Conservation (phyloP, 2,888 invertebrate species). For the Drosophila cognata region DNA sequence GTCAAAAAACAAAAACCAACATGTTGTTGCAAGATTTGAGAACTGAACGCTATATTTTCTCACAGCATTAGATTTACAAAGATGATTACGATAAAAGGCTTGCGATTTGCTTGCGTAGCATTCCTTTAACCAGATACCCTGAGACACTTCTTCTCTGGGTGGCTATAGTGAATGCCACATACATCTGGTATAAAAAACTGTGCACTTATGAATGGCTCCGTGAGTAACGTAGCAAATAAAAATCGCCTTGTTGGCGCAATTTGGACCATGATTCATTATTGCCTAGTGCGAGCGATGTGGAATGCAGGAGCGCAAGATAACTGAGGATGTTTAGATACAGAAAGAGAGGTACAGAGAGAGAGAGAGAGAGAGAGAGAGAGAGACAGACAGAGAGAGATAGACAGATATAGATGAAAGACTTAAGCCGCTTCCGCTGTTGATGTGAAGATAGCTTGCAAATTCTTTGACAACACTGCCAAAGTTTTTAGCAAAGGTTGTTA, state of each 20-base stretch:
- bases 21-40: not conserved
- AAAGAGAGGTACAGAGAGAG: not conserved
- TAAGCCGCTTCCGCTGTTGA: not conserved
- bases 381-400: not conserved
- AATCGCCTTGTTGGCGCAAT: conserved; percentile 39
- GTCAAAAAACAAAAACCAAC: not conserved
- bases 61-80: conserved; percentile 14
- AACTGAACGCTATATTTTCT: not conserved
- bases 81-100: conserved; percentile 8
- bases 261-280: conserved; percentile 35
- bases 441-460: not conserved
- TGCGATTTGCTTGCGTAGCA: conserved; percentile 44
- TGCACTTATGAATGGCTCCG: conserved; percentile 24
- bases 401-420: too few relatives aligned
- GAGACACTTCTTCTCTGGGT: conserved; percentile 20
- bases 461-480: not conserved
- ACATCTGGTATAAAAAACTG: conserved; percentile 10
- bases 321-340: conserved; percentile 41
- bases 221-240: conserved; percentile 1
- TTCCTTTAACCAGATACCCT: conserved; percentile 40
- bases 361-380: not conserved
- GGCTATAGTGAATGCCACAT: conserved; percentile 25
- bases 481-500: not conserved
- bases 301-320: conserved; percentile 31
- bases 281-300: conserved; percentile 9